Evolutionary conservation across 2,888 invertebrate genomes (phyloP).

Genomic region (Halocaridina rubra): DNA sequence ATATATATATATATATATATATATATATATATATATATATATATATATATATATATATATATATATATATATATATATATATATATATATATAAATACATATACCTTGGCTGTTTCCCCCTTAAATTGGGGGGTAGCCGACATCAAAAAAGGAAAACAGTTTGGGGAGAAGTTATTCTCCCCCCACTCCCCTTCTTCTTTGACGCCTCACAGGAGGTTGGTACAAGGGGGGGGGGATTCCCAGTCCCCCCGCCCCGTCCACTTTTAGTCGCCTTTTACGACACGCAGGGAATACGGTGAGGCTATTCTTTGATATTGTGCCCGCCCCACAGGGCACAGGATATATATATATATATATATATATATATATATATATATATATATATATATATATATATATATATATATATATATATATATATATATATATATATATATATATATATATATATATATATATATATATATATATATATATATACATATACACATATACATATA

Average conservation of each 20-base stretch:
- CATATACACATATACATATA: slow-evolving; percentile 3
- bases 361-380: slow-evolving; percentile 27
- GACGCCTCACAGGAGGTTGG: too few relatives aligned
- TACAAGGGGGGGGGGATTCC: too few relatives aligned
- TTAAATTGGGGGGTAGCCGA: too few relatives aligned
- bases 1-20: background rate
- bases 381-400: slow-evolving; percentile 25
- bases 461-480: slow-evolving; percentile 19
- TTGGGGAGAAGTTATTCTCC: too few relatives aligned
- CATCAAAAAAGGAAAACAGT: too few relatives aligned
- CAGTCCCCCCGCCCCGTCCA: too few relatives aligned
- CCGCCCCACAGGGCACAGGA: too few relatives aligned
- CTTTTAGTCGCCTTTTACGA: too few relatives aligned
- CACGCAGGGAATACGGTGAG: too few relatives aligned
- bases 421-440: slow-evolving; percentile 34
- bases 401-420: slow-evolving; percentile 40
- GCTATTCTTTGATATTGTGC: too few relatives aligned
- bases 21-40: background rate
- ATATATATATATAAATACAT: background rate
- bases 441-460: slow-evolving; percentile 25
- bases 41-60: background rate
- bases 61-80: background rate
- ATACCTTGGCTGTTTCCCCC: too few relatives aligned
- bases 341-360: slow-evolving; percentile 19
- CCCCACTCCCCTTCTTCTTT: too few relatives aligned